A percentile compares a stretch with the other conserved stretches of the same genome.
phyloP scores from a whole-genome alignment of 2,888 invertebrate species.

The Malachius bipustulatus region DNA sequence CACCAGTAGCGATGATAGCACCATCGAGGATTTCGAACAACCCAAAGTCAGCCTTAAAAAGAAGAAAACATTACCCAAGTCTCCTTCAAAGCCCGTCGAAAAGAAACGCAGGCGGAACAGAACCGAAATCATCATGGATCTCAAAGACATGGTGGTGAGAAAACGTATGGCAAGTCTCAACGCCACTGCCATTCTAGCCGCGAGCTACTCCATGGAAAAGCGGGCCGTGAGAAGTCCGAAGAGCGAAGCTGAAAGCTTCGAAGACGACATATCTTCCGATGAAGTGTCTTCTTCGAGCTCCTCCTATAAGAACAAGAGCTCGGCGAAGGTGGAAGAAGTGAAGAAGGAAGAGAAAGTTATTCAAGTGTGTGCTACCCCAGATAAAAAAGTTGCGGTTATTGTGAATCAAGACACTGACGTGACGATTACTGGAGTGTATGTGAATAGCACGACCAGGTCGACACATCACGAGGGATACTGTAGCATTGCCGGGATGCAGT shows the following conservation, averaged over 20 bases:
- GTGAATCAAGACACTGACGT: constrained; percentile 79
- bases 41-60: constrained; percentile 37
- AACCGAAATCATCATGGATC: constrained; percentile 59
- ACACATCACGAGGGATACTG: constrained; percentile 75
- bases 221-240: constrained; percentile 41
- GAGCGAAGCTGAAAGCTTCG: constrained; percentile 39
- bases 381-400: constrained; percentile 62
- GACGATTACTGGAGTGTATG: constrained; percentile 77
- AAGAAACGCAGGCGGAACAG: constrained; percentile 46
- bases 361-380: constrained; percentile 34
- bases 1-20: constrained; percentile 38
- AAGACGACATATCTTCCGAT: too few species aligned
- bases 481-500: constrained; percentile 75
- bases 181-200: constrained; percentile 80
- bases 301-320: constrained; percentile 41
- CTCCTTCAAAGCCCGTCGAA: constrained; percentile 37
- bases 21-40: constrained; percentile 22
- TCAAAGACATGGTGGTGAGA: constrained; percentile 77
- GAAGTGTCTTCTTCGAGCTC: constrained; percentile 43
- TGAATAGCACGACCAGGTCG: constrained; percentile 58
- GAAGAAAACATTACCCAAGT: constrained; percentile 24
- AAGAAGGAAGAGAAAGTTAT: constrained; percentile 42
- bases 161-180: constrained; percentile 88
- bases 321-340: constrained; percentile 39
- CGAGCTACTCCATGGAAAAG: constrained; percentile 68